Percentiles rank a stretch among this genome's conserved stretches.
Evolutionary conservation across 2,888 invertebrate species (phyloP).

Genomic region (Melanchra persicariae): DNA sequence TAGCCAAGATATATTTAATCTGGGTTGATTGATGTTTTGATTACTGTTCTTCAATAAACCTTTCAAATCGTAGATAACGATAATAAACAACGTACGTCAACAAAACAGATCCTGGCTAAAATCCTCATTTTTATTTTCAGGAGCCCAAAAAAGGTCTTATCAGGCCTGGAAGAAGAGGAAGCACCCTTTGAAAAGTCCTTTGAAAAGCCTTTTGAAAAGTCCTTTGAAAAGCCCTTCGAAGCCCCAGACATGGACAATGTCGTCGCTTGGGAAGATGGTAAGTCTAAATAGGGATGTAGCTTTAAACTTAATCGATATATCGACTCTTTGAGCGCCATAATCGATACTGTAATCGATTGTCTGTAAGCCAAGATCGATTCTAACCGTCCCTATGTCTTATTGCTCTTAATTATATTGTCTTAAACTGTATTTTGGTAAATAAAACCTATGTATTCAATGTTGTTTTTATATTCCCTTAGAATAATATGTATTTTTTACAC

Average conservation of each 20-base stretch:
- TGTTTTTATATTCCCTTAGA: slow-evolving; percentile 59
- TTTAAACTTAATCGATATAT: slow-evolving; percentile 34
- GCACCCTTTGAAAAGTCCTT: slow-evolving; percentile 66
- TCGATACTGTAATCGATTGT: slow-evolving; percentile 58
- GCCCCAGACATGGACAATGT: slow-evolving; percentile 75
- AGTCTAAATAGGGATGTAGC: slow-evolving; percentile 69
- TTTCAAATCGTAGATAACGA: too few species aligned
- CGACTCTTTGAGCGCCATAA: slow-evolving; percentile 35
- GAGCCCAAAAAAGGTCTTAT: slow-evolving; percentile 84
- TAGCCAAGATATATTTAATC: too few species aligned
- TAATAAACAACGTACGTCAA: too few species aligned
- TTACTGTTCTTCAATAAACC: too few species aligned
- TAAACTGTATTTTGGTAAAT: slow-evolving; percentile 57
- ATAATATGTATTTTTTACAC: slow-evolving; percentile 1
- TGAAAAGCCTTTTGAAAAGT: slow-evolving; percentile 70
- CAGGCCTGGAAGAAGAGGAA: slow-evolving; percentile 75
- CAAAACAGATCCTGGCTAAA: not conserved
- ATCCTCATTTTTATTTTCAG: slow-evolving; percentile 64
- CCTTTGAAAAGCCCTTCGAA: slow-evolving; percentile 69
- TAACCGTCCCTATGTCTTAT: slow-evolving; percentile 51
- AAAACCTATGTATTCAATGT: slow-evolving; percentile 58
- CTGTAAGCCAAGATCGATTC: slow-evolving; percentile 49
- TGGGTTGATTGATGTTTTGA: too few species aligned
- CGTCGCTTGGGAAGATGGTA: slow-evolving; percentile 89
- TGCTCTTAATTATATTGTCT: slow-evolving; percentile 25